Conservation (phyloP, 2,888 invertebrate species). For the Troglohyphantes excavatus region DNA sequence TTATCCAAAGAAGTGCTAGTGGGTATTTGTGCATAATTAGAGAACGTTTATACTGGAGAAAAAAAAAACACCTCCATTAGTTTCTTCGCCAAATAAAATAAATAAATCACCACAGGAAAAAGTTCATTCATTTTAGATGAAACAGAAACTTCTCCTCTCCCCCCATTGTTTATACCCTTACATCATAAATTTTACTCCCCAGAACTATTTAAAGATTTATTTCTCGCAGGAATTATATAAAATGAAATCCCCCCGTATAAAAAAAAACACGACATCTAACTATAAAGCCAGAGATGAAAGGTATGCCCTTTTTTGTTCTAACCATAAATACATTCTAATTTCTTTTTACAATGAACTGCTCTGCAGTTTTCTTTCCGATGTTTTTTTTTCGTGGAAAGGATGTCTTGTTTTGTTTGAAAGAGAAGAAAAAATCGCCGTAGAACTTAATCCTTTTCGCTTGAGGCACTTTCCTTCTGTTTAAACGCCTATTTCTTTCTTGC, state of each 20-base stretch:
- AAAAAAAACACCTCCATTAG: not conserved
- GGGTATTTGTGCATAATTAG: slow-evolving; percentile 3
- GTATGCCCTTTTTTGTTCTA: slow-evolving; percentile 38
- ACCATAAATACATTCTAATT: slow-evolving; percentile 55
- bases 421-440: slow-evolving; percentile 17
- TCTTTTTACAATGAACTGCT: slow-evolving; percentile 21
- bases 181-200: not conserved
- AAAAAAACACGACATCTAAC: slow-evolving; percentile 36
- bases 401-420: slow-evolving; percentile 1
- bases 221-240: slow-evolving; percentile 33
- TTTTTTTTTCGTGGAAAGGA: not conserved
- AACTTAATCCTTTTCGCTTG: slow-evolving; percentile 49
- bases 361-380: slow-evolving; percentile 5
- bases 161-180: not conserved
- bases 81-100: slow-evolving; percentile 2
- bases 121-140: slow-evolving; percentile 15
- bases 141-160: not conserved
- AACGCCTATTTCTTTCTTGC: slow-evolving; percentile 18
- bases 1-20: not conserved
- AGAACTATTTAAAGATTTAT: slow-evolving; percentile 28
- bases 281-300: slow-evolving; percentile 19
- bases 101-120: slow-evolving; percentile 14
- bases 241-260: slow-evolving; percentile 29
- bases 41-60: not conserved
- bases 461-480: slow-evolving; percentile 44